Percentiles rank a stretch among this genome's conserved stretches.
phyloP scores from a whole-genome alignment of 2,797 vertebrate species.

The Mastacembelus armatus region DNA sequence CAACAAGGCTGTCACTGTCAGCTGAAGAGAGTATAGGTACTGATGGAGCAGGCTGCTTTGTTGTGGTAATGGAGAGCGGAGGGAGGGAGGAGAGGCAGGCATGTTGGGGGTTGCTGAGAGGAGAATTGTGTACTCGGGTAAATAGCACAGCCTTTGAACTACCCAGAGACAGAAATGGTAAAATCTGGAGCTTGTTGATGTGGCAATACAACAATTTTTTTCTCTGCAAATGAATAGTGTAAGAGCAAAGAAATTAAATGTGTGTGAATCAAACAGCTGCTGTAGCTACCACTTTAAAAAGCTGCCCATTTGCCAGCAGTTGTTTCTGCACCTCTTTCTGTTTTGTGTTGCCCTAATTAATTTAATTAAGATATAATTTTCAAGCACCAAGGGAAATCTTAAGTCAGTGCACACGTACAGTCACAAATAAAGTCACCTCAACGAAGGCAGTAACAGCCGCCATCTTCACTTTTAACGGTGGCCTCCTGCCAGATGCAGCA shows the following conservation, averaged over 20 bases:
- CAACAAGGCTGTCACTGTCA: constrained; percentile 63
- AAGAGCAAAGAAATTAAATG: constrained; percentile 14
- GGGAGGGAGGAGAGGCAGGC: constrained; percentile 10
- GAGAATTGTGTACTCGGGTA: constrained; percentile 35
- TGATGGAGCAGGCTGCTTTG: constrained; percentile 59
- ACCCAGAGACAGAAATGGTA: constrained; percentile 31
- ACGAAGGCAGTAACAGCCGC: constrained; percentile 15
- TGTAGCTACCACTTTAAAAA: constrained; percentile 1
- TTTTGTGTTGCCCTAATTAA: constrained; percentile 51
- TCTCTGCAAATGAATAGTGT: constrained; percentile 19
- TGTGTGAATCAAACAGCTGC: constrained; percentile 28
- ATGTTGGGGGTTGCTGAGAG: constrained; percentile 50
- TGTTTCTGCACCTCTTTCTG: constrained; percentile 41
- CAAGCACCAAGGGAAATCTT: constrained; percentile 34
- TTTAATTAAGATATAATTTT: constrained; percentile 67
- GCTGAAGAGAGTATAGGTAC: constrained; percentile 49
- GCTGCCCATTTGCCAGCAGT: constrained; percentile 28
- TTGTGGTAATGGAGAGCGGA: constrained; percentile 51
- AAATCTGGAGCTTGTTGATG: constrained; percentile 23
- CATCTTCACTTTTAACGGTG: constrained; percentile 45
- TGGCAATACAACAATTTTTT: constrained; percentile 33
- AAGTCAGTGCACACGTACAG: constrained; percentile 17
- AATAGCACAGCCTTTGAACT: constrained; percentile 58
- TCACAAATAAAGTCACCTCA: constrained; percentile 30
- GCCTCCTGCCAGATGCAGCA: constrained; percentile 49